phyloP scores from a whole-genome alignment of 2,888 invertebrate species.

The Eumacrocentrus americanus region DNA sequence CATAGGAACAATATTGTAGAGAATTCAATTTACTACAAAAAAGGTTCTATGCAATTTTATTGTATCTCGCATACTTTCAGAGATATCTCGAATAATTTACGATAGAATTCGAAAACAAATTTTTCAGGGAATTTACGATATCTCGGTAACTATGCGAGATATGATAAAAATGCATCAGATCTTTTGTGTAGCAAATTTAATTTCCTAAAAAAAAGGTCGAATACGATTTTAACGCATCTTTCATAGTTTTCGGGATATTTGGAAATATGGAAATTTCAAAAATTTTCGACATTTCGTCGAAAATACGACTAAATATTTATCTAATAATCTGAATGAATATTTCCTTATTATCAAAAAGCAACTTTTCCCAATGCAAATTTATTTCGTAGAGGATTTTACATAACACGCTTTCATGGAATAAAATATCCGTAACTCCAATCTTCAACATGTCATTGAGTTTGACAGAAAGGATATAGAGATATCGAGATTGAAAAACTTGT shows the following conservation, averaged over 20 bases:
- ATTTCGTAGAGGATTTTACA: background rate
- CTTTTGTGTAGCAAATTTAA: no score
- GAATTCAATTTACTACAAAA: no score
- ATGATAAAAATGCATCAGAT: no score
- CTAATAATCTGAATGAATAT: background rate
- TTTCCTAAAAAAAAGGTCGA: background rate
- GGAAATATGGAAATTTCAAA: background rate
- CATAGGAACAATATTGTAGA: no score
- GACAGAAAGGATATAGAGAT: background rate
- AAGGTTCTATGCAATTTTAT: no score
- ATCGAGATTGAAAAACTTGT: slow-evolving; percentile 26
- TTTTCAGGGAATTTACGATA: no score
- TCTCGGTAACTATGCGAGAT: no score
- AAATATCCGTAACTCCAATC: background rate
- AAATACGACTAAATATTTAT: background rate
- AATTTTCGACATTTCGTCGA: background rate
- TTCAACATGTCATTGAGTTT: background rate
- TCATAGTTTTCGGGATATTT: background rate
- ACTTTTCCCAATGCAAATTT: no score
- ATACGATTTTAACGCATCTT: background rate
- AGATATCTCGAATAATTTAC: background rate
- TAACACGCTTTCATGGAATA: background rate
- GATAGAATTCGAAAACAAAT: no score
- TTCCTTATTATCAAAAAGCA: background rate
- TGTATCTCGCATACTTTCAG: background rate